Percentiles rank a stretch among this genome's conserved stretches.
phyloP scores from a whole-genome alignment of 2,797 vertebrate genomes.

The Rhinella marina region DNA sequence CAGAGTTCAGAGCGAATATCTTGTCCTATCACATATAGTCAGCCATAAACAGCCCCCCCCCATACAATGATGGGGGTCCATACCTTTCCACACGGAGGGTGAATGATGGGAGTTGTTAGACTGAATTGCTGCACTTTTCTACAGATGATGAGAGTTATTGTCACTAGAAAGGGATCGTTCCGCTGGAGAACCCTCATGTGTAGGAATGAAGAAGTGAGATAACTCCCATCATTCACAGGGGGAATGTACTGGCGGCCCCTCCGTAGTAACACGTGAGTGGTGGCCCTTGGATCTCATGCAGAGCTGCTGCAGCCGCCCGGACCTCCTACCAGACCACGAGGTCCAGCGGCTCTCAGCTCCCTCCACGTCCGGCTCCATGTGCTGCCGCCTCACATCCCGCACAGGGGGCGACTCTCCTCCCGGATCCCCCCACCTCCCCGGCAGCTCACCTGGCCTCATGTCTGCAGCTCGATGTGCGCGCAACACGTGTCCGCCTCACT shows the following conservation, averaged over 20 bases:
- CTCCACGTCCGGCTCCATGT: background rate
- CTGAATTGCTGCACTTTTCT: no score
- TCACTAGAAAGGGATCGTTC: background rate
- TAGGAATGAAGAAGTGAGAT: background rate
- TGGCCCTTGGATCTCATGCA: no score
- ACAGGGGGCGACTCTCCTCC: background rate
- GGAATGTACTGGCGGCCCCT: no score
- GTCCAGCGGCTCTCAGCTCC: no score
- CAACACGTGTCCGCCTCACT: slow-evolving; percentile 28
- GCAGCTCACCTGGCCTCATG: slow-evolving; percentile 51
- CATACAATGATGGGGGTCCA: no score
- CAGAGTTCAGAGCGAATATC: background rate
- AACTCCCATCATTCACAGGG: background rate
- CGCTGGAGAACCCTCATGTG: no score
- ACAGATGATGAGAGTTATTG: background rate
- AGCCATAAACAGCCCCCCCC: no score
- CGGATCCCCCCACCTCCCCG: background rate
- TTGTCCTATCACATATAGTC: no score
- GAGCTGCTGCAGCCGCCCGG: no score
- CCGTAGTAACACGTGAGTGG: no score
- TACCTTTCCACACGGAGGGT: no score
- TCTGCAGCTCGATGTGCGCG: background rate
- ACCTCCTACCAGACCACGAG: no score
- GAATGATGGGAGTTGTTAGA: background rate
- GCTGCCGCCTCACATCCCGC: background rate